Conservation (phyloP, 2,797 vertebrate species). For the Sebastes iracundus region DNA sequence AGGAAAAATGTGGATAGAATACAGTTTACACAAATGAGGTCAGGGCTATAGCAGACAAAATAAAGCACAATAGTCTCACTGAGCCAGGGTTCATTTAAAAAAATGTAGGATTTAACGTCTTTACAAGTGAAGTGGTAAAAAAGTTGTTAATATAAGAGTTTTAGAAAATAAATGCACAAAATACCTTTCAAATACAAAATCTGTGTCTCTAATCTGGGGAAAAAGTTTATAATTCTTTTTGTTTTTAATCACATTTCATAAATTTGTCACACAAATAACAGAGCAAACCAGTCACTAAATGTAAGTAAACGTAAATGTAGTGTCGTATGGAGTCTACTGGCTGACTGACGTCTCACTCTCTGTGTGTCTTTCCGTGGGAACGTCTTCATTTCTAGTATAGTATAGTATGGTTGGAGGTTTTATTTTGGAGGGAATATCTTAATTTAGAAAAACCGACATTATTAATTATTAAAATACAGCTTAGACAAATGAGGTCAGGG, state of each 20-base stretch:
- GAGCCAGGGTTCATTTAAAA: not conserved
- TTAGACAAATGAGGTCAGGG: not conserved
- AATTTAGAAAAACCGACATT: slow-evolving; percentile 14
- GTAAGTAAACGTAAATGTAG: not conserved
- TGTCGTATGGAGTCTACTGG: not conserved
- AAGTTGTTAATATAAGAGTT: not conserved
- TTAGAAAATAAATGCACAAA: not conserved
- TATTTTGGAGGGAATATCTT: slow-evolving; percentile 7
- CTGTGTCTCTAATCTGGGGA: not conserved
- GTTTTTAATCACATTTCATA: not conserved
- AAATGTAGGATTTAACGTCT: not conserved
- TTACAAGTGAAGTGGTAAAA: not conserved
- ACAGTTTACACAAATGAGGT: not conserved
- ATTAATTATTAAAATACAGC: not conserved
- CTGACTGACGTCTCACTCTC: slow-evolving; percentile 57
- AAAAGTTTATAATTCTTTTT: not conserved
- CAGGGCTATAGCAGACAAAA: not conserved
- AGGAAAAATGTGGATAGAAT: not conserved
- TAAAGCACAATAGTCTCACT: not conserved
- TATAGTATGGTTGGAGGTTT: not conserved
- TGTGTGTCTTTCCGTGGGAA: not conserved
- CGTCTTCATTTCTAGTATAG: no score
- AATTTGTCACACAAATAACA: not conserved
- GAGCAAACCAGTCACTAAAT: not conserved
- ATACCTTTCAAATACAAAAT: not conserved